Evolutionary conservation across 1,140 invertebrate species (phyloP), one percentile per base, ranked within the genome.

Genomic region (Drosophila nannoptera): DNA sequence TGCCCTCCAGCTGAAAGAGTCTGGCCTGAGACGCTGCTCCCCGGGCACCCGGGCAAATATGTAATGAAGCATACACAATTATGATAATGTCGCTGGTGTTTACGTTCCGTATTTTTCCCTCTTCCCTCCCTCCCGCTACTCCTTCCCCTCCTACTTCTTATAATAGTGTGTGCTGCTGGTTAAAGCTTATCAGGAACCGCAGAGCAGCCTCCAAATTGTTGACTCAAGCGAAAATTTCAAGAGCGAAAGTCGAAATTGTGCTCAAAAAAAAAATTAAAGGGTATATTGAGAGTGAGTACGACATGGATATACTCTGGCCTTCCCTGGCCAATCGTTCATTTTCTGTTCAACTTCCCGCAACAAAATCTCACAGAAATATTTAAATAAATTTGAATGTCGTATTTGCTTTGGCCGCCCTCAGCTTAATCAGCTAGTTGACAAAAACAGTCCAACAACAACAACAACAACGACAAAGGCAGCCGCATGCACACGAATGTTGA

Each of bases 51-150:
- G 42, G 52, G 70, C 80, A 86, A 84, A 86, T 81, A 84, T 84
- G 81, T 86, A 84, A 84, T 84, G 81, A 84, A 86, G 81, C 81
- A 86, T 84, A 86, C 86, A 71, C 81, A 84, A 84, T 84, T 86
- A 84, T 84, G 81, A 84, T 84, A 84, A 84, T 86, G 81, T 77
- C 77, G 76, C 56, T 74, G 56, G 50, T 71, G 69, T 86, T 77
- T 86, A 82, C 58, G 55, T 71, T 81, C 63, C 60, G 66, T 67
- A 63, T 59, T 60, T 59, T 48, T 31, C 22, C 29, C 16, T 33
- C 11, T 22, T 43, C 31, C 38, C 4, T 40, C 22, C 3, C 3
- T 2, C 1, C 22, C 22, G 1, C 22, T 22, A n/a, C n/a, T n/a
- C n/a, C 22, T 22, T 22, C 22, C 3, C 3, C 22, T 22, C 3